phyloP scores from a whole-genome alignment of 2,888 invertebrate species.

The Heliothis peltigera region DNA sequence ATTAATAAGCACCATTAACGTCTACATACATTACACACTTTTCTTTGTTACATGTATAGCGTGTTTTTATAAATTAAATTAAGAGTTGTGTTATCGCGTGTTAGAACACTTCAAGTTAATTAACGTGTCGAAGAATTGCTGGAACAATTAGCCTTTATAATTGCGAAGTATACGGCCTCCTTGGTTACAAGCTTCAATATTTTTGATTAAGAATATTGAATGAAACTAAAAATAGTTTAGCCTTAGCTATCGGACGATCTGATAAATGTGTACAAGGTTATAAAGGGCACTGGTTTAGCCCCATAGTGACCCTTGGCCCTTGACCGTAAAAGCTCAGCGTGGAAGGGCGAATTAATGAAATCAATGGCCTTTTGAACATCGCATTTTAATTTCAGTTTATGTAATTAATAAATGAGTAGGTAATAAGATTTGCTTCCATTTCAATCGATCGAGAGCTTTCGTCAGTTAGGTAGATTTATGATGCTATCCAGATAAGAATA shows the following conservation, averaged over 20 bases:
- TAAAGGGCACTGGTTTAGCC: not conserved
- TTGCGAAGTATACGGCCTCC: conserved; percentile 19
- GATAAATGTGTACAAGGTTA: not conserved
- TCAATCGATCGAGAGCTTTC: no score
- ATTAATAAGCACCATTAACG: conserved; percentile 39
- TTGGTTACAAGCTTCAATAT: conserved; percentile 21
- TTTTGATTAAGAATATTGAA: conserved; percentile 9
- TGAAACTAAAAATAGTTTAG: conserved; percentile 7
- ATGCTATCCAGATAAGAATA: no score
- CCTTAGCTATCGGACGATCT: conserved; percentile 1
- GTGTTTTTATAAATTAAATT: conserved; percentile 48
- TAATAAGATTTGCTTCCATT: no score
- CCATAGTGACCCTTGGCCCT: conserved; percentile 1
- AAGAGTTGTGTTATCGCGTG: conserved; percentile 44
- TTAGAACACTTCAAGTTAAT: conserved; percentile 39
- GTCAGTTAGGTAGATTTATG: no score
- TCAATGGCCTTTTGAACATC: not conserved
- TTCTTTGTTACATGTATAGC: conserved; percentile 48
- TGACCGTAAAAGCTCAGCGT: not conserved
- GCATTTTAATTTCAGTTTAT: not conserved
- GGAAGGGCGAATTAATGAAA: not conserved
- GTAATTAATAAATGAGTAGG: not conserved
- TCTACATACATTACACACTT: conserved; percentile 31
- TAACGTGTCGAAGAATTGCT: conserved; percentile 35
- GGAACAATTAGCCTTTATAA: conserved; percentile 32